Conservation (phyloP, 2,888 invertebrate genomes). For the Eupithecia vulgata region DNA sequence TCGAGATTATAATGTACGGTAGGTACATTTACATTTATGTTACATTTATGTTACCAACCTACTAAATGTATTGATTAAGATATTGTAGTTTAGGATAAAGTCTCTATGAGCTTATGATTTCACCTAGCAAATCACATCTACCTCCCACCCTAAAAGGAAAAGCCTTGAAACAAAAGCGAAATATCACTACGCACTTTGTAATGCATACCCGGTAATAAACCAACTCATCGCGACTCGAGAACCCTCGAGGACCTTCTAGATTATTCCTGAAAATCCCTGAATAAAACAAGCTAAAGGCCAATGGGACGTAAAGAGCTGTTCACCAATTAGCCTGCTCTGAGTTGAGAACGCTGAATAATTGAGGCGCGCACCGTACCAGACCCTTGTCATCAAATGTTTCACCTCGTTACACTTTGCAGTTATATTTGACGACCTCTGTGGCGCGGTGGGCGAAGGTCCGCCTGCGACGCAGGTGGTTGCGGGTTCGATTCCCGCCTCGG, state of each 20-base stretch:
- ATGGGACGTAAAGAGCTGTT: constrained; percentile 59
- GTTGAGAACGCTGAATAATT: constrained; percentile 77
- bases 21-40: too few species aligned
- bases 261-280: constrained; percentile 39
- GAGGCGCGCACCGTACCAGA: constrained; percentile 55
- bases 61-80: background rate
- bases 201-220: constrained; percentile 4
- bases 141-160: background rate
- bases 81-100: background rate
- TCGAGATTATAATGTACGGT: too few species aligned
- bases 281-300: constrained; percentile 60
- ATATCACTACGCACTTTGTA: background rate
- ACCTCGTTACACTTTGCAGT: constrained; percentile 66
- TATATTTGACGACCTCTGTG: too few species aligned
- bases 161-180: background rate
- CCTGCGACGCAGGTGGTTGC: too few species aligned
- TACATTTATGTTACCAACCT: background rate
- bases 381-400: constrained; percentile 71
- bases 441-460: too few species aligned
- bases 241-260: constrained; percentile 12
- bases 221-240: constrained; percentile 7
- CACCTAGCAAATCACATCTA: background rate
- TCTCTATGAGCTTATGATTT: background rate
- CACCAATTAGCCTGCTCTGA: constrained; percentile 70
- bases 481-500: too few species aligned